Percentiles rank a stretch among this genome's conserved stretches.
phyloP scores from a whole-genome alignment of 2,888 invertebrate species.

The Cerastis leucographa region DNA sequence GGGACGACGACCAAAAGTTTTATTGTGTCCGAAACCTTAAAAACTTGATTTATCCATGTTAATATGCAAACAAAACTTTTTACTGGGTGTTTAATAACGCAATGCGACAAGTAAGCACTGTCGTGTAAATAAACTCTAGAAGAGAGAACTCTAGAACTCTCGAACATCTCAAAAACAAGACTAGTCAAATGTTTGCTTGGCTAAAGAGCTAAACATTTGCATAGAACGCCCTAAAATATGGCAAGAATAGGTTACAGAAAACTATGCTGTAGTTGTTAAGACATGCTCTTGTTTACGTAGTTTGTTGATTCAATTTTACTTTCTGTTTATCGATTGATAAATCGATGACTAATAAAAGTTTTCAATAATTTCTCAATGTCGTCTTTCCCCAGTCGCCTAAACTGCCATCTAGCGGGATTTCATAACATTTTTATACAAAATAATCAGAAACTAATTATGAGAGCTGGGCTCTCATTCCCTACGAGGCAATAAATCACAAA shows the following conservation, averaged over 20 bases:
- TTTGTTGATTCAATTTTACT: neutral
- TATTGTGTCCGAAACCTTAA: too few relatives aligned
- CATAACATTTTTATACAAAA: slow-evolving; percentile 59
- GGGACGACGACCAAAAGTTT: neutral
- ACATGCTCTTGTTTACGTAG: neutral
- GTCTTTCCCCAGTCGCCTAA: slow-evolving; percentile 32
- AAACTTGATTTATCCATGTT: too few relatives aligned
- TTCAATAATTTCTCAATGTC: neutral
- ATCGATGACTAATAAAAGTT: neutral
- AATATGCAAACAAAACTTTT: too few relatives aligned
- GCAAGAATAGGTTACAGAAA: neutral
- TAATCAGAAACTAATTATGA: slow-evolving; percentile 45
- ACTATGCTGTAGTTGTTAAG: neutral
- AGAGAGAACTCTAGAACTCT: too few relatives aligned
- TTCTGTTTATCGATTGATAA: neutral
- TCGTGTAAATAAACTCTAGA: too few relatives aligned
- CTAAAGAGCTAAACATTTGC: too few relatives aligned
- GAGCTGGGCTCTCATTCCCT: slow-evolving; percentile 61
- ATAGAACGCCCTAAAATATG: too few relatives aligned
- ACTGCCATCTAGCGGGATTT: slow-evolving; percentile 47
- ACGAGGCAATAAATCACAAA: slow-evolving; percentile 60
- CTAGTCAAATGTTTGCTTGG: too few relatives aligned
- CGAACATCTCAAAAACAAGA: too few relatives aligned
- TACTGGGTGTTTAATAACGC: too few relatives aligned
- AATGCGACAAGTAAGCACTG: too few relatives aligned